phyloP scores from a whole-genome alignment of 2,113 vertebrate species.

The Trogon melanurus region DNA sequence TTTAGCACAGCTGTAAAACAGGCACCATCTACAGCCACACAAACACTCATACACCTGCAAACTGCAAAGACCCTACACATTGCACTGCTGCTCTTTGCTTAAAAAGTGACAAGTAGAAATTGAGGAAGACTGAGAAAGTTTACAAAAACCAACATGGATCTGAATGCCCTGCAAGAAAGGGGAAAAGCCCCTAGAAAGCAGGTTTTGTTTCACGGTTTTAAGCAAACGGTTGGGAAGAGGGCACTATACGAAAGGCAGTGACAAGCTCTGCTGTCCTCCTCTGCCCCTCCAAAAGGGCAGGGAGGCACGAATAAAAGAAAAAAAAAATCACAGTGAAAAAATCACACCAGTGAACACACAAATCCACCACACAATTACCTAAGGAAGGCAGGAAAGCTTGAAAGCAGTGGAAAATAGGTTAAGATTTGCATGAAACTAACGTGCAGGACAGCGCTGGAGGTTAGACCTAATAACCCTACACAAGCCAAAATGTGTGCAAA shows the following conservation, averaged over 20 bases:
- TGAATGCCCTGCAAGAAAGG: background rate
- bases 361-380: background rate
- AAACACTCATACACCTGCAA: background rate
- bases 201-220: background rate
- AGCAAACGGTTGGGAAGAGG: background rate
- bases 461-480: background rate
- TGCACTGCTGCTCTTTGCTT: background rate
- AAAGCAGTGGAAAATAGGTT: background rate
- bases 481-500: background rate
- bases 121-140: background rate
- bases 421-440: background rate
- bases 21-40: background rate
- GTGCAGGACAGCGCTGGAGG: background rate
- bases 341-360: fast-evolving
- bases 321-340: background rate
- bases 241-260: background rate
- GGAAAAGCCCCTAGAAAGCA: background rate
- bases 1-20: background rate
- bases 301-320: background rate
- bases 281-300: no score
- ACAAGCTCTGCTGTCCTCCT: background rate
- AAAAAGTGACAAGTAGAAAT: background rate
- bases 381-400: background rate
- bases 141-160: background rate
- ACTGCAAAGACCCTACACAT: no score